A percentile compares a stretch with the other conserved stretches of the same genome.
phyloP scores from a whole-genome alignment of 2,113 vertebrate species.

The Eublepharis macularius region DNA sequence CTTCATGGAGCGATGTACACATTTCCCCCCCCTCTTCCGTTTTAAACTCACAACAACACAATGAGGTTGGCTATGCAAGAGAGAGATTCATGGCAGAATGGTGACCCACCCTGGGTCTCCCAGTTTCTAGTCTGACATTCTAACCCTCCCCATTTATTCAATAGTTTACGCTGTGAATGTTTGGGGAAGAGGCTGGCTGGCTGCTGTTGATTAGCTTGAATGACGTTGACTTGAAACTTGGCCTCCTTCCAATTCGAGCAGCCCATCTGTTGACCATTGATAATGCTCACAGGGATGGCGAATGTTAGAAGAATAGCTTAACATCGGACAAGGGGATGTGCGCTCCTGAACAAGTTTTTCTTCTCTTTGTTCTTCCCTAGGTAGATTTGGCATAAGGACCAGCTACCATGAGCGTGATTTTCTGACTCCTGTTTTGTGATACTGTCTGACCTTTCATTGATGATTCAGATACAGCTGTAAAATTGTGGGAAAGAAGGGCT shows the following conservation, averaged over 20 bases:
- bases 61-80: too few species aligned
- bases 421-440: background rate
- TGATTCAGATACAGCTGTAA: background rate
- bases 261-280: background rate
- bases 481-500: too few species aligned
- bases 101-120: too few species aligned
- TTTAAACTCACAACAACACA: too few species aligned
- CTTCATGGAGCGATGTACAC: too few species aligned
- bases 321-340: background rate
- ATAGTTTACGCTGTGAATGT: background rate
- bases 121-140: too few species aligned
- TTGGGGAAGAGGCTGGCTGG: slow-evolving; percentile 4
- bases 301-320: background rate
- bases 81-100: too few species aligned
- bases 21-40: too few species aligned
- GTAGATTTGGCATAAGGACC: background rate
- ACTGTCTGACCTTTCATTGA: background rate
- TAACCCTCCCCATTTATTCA: background rate
- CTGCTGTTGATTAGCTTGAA: background rate
- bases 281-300: background rate
- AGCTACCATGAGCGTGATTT: background rate
- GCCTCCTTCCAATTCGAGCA: background rate
- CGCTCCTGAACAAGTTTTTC: background rate
- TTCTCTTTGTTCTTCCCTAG: background rate
- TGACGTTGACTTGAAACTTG: background rate